These are phyloP conservation scores for Telmatochromis sp. DNA, from an alignment of 2,113 vertebrate species.

Conservation along the genomic window DNA sequence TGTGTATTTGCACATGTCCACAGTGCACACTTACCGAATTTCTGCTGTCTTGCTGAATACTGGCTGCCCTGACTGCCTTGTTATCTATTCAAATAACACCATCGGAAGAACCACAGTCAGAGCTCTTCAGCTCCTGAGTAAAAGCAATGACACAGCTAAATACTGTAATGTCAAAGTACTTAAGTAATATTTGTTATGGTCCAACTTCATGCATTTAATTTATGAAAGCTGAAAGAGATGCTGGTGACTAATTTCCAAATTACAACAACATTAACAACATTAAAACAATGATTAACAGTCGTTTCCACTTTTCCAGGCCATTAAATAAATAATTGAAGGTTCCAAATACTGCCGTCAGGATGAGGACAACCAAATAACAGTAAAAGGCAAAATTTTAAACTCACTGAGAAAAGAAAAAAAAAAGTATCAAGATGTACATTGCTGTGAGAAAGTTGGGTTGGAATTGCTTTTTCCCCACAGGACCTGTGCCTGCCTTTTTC, in stretches of 20 bases:
- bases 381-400: neutral
- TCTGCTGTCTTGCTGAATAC: neutral
- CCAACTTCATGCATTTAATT: neutral
- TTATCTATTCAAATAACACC: neutral
- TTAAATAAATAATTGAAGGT: neutral
- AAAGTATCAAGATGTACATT: neutral
- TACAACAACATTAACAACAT: neutral
- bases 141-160: neutral
- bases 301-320: neutral
- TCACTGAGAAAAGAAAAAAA: neutral
- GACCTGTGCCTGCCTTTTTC: neutral
- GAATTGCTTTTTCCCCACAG: neutral
- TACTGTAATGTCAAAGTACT: neutral
- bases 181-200: neutral
- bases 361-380: neutral
- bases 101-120: rapidly evolving
- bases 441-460: neutral
- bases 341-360: neutral
- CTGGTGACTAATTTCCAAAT: neutral
- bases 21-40: neutral
- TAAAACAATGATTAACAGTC: neutral
- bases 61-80: conserved; percentile 30
- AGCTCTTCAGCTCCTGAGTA: conserved; percentile 26
- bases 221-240: neutral
- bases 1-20: neutral